These are phyloP conservation scores for Prosapia bicincta DNA, from an alignment of 2,888 invertebrate genomes.

Conservation along the genomic window DNA sequence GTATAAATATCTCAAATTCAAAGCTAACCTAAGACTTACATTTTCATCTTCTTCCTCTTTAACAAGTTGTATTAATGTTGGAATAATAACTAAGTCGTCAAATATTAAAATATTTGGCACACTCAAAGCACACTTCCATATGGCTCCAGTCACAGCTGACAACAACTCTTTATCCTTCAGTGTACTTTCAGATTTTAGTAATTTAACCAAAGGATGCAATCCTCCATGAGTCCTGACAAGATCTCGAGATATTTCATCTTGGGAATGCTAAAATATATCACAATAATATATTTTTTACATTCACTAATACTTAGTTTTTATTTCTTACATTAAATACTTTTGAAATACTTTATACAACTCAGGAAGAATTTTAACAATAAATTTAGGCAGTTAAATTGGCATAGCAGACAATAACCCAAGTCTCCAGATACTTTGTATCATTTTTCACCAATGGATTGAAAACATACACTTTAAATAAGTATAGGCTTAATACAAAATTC, in stretches of 20 bases:
- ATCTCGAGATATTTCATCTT: conserved; percentile 71
- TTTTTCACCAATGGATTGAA: no score
- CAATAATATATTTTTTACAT: no score
- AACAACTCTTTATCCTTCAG: conserved; percentile 70
- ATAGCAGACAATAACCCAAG: no score
- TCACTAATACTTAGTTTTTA: no score
- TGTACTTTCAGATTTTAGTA: conserved; percentile 63
- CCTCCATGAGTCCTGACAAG: conserved; percentile 83
- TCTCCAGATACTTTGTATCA: no score
- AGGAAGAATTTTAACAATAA: no score
- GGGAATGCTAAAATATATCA: conserved; percentile 64
- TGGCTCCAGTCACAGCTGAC: conserved; percentile 85
- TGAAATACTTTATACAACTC: no score
- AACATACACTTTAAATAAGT: no score
- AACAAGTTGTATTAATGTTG: conserved; percentile 69
- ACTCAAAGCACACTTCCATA: conserved; percentile 90
- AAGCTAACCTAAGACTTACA: not conserved
- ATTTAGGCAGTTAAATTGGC: no score
- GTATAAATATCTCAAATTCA: no score
- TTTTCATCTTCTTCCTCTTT: conserved; percentile 58
- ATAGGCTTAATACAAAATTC: no score
- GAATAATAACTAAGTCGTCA: conserved; percentile 66
- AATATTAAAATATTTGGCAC: conserved; percentile 75
- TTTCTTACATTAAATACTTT: no score
- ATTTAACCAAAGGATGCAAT: conserved; percentile 74